Base-by-base conservation (phyloP, 2,888 invertebrate genomes). In the Scaptomyza reducta region DNA sequence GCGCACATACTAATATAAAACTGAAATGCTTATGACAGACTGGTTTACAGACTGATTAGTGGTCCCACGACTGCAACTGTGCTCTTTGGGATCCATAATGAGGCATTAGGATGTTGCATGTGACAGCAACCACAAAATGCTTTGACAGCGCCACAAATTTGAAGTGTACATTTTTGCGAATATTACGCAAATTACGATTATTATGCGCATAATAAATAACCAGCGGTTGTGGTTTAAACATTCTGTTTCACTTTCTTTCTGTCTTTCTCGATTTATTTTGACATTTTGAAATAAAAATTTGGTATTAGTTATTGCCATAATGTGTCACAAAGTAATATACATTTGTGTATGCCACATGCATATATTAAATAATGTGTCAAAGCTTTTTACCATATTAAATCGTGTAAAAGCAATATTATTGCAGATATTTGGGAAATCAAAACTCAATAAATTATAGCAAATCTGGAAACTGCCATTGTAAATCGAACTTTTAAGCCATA, bases 181-280 rank as follows among this genome's bases (percentile, higher is more conserved):
- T 54, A 71, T 65, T 59, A 25, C 27, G 46, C 66, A 64, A 74
- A 78, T 68, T 64, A 22, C 16, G 46, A 67, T 62, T 71, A 78
- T 70, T 70, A 81, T 78, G 78, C 56, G 74, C 74, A 74, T 77
- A 67, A 65, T 81, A 64, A 81, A 80, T 64, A 44, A 31, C n/a
- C 58, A 60, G 46, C 49, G 56, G 49, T 56, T 73, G 74, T 46
- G 73, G 77, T 61, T 72, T 56, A 41, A 11, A 2, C 9, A 6
- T 10, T 45, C 9, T 14, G 33, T 2, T 40, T 35, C 6, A n/a
- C 33, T 10, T 31, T 33, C 18, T 10, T 5, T 33, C 6, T 7
- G 5, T 18, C 16, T 10, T 2, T 25, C 7, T 50, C 4, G 44
- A 33, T 62, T 57, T 73, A 59, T 68, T 59, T 62, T 50, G 14